These are phyloP conservation scores for Tapirus indicus DNA, from an alignment of 2,797 vertebrate species.

Conservation along the genomic window DNA sequence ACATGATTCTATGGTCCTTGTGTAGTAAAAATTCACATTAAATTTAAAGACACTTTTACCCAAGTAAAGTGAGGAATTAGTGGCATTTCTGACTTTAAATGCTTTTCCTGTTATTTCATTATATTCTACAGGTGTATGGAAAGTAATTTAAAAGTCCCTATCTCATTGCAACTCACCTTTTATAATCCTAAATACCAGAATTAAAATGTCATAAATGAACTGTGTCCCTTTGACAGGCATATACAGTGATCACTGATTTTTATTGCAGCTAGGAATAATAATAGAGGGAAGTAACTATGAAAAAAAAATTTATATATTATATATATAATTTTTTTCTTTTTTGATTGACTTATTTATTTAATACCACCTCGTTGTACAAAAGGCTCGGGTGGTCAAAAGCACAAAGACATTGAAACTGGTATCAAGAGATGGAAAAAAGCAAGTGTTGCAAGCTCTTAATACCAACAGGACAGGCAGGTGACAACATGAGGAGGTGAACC, in stretches of 20 bases:
- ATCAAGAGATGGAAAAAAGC: no score
- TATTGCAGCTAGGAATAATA: not conserved
- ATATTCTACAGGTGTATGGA: not conserved
- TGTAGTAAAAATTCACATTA: conserved; percentile 32
- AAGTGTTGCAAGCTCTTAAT: no score
- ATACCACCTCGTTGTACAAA: no score
- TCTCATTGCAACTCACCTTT: not conserved
- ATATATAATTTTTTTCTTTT: not conserved
- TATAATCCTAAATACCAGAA: not conserved
- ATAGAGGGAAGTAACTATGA: not conserved
- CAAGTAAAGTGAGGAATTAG: not conserved
- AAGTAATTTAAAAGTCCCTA: conserved; percentile 5
- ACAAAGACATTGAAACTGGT: no score
- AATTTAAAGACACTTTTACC: conserved; percentile 11
- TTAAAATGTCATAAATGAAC: not conserved
- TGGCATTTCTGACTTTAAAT: not conserved
- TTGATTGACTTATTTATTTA: no score
- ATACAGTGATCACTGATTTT: not conserved
- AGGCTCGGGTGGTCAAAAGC: no score
- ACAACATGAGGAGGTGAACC: no score
- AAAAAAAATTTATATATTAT: not conserved
- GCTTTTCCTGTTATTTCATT: not conserved
- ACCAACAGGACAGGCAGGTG: no score
- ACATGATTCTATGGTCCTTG: not conserved
- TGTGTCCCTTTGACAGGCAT: not conserved